Evolutionary conservation across 2,113 vertebrate genomes (phyloP), one percentile per base, ranked within the genome.

Genomic region (Notothenia coriiceps): DNA sequence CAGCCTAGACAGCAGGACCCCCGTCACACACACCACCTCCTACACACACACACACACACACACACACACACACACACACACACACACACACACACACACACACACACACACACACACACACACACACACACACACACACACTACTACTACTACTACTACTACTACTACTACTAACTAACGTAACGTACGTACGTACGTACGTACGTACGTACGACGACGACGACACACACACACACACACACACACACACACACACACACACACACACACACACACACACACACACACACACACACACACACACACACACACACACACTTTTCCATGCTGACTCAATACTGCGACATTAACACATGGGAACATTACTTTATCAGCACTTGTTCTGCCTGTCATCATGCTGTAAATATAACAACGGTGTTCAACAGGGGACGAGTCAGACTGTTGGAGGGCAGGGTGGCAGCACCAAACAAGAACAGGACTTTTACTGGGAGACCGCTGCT

Each of bases 1-100:
- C 55, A 56, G 74, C 77, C 82, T 83, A 88, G 86, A 91, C 91
- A 85, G 85, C 62, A 79, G 69, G 62, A 68, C 50, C 74, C 74
- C 75, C 43, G 13, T 20, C 29, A 9, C 56, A 20, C 52, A 13
- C 29, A n/a, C 47, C 65, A 2, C 33, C 43, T 44, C 57, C 20
- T 51, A 70, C n/a, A 14, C 56, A 50, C 60, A 50, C 61, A 43
- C 55, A 13, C 54, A 70, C 4, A 59, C 25, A 35, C 59, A 44
- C 62, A 51, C 43, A 72, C n/a, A 6, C 43, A 22, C 22, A 22
- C 22, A 22, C 22, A 22, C 22, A 22, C 22, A 22, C 22, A 22
- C 22, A 22, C 22, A 22, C 22, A 22, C 22, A 22, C 22, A 22
- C 22, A 22, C 22, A 22, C 22, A 22, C 22, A 22, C 22, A 22